Conservation (phyloP, 2,797 vertebrate genomes). For the Euthynnus affinis region DNA sequence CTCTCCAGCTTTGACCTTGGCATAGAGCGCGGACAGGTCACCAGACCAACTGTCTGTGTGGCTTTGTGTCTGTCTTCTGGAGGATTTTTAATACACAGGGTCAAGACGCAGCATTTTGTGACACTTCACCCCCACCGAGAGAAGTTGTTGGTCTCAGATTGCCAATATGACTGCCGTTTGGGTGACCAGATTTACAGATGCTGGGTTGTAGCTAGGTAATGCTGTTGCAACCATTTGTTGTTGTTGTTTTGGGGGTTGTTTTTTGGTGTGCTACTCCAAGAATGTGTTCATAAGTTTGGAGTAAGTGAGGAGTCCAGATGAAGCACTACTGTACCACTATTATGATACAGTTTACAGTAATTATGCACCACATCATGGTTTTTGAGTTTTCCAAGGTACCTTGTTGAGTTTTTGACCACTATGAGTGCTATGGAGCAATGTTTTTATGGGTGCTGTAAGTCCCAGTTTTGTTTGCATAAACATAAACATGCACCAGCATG, state of each 20-base stretch:
- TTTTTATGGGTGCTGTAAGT: not conserved
- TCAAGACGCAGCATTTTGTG: constrained; percentile 62
- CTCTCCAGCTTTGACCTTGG: constrained; percentile 86
- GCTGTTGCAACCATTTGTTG: constrained; percentile 2
- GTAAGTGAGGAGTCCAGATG: no score
- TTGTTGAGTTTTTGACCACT: not conserved
- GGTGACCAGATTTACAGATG: constrained; percentile 57
- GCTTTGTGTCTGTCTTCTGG: constrained; percentile 68
- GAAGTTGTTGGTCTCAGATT: constrained; percentile 56
- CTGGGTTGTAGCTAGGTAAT: constrained; percentile 5
- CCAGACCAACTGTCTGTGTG: constrained; percentile 80
- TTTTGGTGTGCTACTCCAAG: no score
- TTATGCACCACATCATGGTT: not conserved
- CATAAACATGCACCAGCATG: not conserved
- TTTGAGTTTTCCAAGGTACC: not conserved
- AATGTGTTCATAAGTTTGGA: no score
- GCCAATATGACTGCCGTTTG: constrained; percentile 58
- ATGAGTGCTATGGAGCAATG: not conserved
- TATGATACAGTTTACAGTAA: no score
- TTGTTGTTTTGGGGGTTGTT: no score
- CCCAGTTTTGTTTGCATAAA: not conserved
- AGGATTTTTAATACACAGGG: constrained; percentile 69
- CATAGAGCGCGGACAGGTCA: constrained; percentile 77
- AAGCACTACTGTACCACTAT: no score
- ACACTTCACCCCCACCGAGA: constrained; percentile 56